phyloP scores from a whole-genome alignment of 2,797 vertebrate genomes.

The Oreochromis mossambicus region DNA sequence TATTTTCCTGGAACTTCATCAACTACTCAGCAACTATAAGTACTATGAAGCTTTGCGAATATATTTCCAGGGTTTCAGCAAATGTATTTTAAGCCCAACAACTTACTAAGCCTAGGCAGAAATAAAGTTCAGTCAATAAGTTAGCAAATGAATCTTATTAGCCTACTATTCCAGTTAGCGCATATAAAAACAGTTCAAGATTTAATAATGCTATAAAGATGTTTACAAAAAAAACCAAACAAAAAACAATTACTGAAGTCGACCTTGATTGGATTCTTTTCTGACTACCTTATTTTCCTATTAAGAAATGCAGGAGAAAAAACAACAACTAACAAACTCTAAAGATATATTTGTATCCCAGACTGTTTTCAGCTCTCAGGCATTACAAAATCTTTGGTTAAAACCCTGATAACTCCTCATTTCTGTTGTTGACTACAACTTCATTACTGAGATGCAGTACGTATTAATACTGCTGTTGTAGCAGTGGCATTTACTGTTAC shows the following conservation, averaged over 20 bases:
- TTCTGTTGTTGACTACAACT: neutral
- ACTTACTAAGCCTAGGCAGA: neutral
- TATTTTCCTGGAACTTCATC: neutral
- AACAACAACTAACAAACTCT: neutral
- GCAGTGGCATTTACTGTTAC: neutral
- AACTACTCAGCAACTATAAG: neutral
- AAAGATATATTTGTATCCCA: neutral
- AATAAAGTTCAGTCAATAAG: neutral
- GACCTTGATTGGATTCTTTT: neutral
- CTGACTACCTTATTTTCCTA: neutral
- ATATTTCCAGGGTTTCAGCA: neutral
- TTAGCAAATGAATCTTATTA: neutral
- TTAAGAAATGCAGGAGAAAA: neutral
- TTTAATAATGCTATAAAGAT: neutral
- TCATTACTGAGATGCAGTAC: neutral
- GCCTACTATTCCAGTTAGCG: neutral
- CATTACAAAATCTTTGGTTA: neutral
- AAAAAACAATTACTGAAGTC: neutral
- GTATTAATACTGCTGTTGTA: neutral
- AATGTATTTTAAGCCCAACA: neutral
- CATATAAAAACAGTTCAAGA: neutral
- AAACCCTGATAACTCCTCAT: neutral
- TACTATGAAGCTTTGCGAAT: neutral
- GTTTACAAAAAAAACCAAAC: neutral
- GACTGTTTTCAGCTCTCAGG: neutral